Evolutionary conservation across 2,113 vertebrate species (phyloP).

Genomic region (Callorhinus ursinus): DNA sequence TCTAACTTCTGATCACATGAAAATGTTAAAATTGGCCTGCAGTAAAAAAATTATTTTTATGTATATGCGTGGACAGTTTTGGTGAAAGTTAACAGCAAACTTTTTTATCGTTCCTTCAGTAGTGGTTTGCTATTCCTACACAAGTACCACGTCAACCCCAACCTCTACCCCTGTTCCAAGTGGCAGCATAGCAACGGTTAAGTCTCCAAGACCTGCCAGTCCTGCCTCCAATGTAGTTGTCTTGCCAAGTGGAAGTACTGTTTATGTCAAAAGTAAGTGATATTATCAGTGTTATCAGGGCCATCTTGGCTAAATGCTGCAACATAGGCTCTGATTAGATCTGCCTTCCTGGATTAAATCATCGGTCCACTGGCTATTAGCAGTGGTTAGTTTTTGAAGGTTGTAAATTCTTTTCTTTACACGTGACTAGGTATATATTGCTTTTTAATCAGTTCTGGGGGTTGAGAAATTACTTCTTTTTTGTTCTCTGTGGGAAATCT

Average conservation of each 20-base stretch:
- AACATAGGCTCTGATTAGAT: conserved; percentile 59
- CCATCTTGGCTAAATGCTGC: conserved; percentile 62
- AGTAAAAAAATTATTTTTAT: conserved; percentile 76
- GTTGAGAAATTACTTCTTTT: conserved; percentile 56
- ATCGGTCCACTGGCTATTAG: conserved; percentile 47
- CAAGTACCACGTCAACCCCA: conserved; percentile 96
- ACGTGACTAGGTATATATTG: conserved; percentile 55
- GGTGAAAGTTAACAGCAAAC: conserved; percentile 81
- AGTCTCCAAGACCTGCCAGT: conserved; percentile 95
- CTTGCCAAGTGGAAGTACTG: conserved; percentile 97
- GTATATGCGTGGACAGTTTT: conserved; percentile 62
- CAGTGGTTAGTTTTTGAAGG: conserved; percentile 60
- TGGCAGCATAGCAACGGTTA: conserved; percentile 90
- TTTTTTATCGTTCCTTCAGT: conserved; percentile 89
- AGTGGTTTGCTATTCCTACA: conserved; percentile 98
- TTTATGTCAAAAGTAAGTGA: conserved; percentile 98
- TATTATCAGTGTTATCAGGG: conserved; percentile 68
- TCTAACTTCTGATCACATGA: conserved; percentile 71
- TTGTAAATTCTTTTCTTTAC: conserved; percentile 59
- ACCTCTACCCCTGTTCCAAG: conserved; percentile 92
- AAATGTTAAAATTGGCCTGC: conserved; percentile 78
- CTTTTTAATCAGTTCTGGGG: conserved; percentile 50
- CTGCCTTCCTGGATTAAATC: conserved; percentile 52
- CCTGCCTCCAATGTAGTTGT: conserved; percentile 98
- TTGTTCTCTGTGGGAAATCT: conserved; percentile 58